phyloP scores from a whole-genome alignment of 1,140 invertebrate species.

The Calephelis nemesis region DNA sequence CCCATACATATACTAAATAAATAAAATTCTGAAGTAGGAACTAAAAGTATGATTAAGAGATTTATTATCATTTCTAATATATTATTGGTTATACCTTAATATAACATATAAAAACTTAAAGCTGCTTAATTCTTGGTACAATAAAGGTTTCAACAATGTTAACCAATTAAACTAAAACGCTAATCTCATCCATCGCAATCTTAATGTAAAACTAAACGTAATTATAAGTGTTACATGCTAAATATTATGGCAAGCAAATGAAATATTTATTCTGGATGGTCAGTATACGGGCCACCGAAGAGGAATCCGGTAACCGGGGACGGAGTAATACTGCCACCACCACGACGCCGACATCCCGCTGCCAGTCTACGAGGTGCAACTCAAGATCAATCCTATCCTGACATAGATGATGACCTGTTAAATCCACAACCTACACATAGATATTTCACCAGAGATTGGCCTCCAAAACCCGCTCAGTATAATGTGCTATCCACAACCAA shows the following conservation, averaged over 20 bases:
- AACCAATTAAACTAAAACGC: too few relatives aligned
- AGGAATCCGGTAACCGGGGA: constrained; percentile 78
- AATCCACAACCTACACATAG: constrained; percentile 61
- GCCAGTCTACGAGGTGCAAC: constrained; percentile 74
- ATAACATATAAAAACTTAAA: too few relatives aligned
- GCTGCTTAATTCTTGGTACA: too few relatives aligned
- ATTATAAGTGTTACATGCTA: too few relatives aligned
- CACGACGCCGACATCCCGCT: constrained; percentile 62
- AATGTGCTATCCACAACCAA: constrained; percentile 62
- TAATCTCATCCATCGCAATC: too few relatives aligned
- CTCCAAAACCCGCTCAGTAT: constrained; percentile 59
- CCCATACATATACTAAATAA: constrained; percentile 2
- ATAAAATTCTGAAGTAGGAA: too few relatives aligned
- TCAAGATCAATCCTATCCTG: constrained; percentile 40
- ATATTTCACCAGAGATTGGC: constrained; percentile 59
- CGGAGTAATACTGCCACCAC: constrained; percentile 64
- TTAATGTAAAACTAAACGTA: too few relatives aligned
- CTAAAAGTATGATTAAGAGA: too few relatives aligned
- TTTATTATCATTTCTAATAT: too few relatives aligned
- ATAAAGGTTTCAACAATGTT: too few relatives aligned
- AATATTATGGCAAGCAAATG: constrained; percentile 41
- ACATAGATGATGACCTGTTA: constrained; percentile 43
- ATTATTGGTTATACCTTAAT: too few relatives aligned
- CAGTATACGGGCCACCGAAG: constrained; percentile 72
- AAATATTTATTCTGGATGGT: constrained; percentile 73